These are phyloP conservation scores for Lithosia quadra DNA, from an alignment of 2,888 invertebrate species.

Conservation along the genomic window DNA sequence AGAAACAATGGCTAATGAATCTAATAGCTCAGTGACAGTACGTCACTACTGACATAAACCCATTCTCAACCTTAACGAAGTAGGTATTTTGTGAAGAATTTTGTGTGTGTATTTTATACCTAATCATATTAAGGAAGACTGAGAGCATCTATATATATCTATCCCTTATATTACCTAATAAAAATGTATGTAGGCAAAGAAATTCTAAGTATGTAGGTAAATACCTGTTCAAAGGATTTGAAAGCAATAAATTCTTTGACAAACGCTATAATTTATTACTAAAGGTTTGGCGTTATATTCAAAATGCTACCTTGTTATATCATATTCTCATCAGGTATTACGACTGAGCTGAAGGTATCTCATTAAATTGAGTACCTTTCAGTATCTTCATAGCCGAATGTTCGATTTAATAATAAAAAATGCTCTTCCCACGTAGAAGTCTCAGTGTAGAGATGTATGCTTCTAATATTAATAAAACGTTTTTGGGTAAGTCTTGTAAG, in stretches of 20 bases:
- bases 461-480: constrained; percentile 17
- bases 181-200: too few relatives aligned
- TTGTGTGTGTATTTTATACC: neutral
- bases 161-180: too few relatives aligned
- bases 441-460: neutral
- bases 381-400: constrained; percentile 5
- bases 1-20: neutral
- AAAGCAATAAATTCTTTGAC: neutral
- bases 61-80: neutral
- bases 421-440: neutral
- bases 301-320: neutral
- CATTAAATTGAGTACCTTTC: constrained; percentile 16
- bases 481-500: neutral
- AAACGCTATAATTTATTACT: neutral
- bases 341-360: constrained; percentile 11
- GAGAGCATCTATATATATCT: too few relatives aligned
- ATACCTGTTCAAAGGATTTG: neutral
- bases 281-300: neutral
- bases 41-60: neutral
- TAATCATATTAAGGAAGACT: neutral
- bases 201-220: neutral
- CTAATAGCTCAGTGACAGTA: neutral
- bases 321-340: neutral
- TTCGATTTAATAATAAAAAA: constrained; percentile 17
- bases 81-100: neutral